These are phyloP conservation scores for Brachionichthys hirsutus DNA, from an alignment of 2,113 vertebrate genomes.

Conservation along the genomic window DNA sequence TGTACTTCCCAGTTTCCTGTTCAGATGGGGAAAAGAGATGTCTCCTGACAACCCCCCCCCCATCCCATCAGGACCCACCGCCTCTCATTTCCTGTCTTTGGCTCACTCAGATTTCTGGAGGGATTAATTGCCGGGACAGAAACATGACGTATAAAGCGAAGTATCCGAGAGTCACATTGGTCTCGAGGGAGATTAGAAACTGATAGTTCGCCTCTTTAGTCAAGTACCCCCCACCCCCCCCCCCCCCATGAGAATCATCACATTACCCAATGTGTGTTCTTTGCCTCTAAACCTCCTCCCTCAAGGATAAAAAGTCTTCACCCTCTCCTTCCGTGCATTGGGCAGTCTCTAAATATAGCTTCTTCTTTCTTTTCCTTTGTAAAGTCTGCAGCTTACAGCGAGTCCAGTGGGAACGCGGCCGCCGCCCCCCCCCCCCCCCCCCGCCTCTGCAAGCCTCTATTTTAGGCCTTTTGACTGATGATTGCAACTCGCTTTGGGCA, in stretches of 20 bases:
- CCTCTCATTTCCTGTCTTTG: conserved; percentile 71
- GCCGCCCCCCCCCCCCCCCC: conserved; percentile 53
- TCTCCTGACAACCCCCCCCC: conserved; percentile 42
- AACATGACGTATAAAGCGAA: conserved; percentile 43
- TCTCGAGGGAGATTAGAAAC: background rate
- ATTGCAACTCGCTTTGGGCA: conserved; percentile 34
- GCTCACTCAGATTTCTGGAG: conserved; percentile 6
- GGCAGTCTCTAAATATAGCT: conserved; percentile 59
- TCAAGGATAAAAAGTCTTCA: conserved; percentile 10
- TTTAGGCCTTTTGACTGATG: conserved; percentile 58
- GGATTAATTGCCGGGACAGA: conserved; percentile 28
- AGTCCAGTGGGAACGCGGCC: conserved; percentile 44
- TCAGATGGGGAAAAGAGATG: conserved; percentile 65
- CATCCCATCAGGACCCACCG: conserved; percentile 41
- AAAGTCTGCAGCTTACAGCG: conserved; percentile 24
- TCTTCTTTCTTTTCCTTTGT: conserved; percentile 32
- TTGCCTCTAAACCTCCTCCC: background rate
- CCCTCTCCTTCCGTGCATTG: conserved; percentile 33
- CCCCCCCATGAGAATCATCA: conserved; percentile 13
- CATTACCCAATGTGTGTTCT: conserved; percentile 37
- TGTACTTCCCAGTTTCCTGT: conserved; percentile 74
- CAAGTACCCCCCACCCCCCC: background rate
- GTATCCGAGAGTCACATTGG: conserved; percentile 19
- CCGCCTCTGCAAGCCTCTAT: conserved; percentile 67
- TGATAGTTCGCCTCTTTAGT: background rate